Base-by-base conservation (phyloP, 2,888 invertebrate species). In the Gerris lacustris region DNA sequence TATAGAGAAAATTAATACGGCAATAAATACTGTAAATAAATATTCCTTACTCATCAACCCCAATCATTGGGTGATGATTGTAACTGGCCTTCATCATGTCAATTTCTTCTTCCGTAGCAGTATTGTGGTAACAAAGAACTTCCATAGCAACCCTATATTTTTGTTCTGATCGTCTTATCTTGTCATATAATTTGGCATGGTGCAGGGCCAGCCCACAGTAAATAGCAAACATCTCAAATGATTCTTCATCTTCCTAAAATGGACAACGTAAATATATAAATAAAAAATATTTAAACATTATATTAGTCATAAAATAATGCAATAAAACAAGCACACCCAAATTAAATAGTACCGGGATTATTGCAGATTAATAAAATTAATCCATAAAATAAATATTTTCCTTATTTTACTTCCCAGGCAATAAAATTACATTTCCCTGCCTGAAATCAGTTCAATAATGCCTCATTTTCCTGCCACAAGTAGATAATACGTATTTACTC, bases 141-240 rank as follows among this genome's bases (percentile, higher is more conserved):
- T 93, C 92, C 66, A 93, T 80, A 0, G 92, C 91, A 4, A 93
- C 88, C 77, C 84, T 83, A 79, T 91, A 91, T 78, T 91, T 92
- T 78, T 92, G 92, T 77, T 93, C 92, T 0, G 91, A 91, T 69
- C 88, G 83, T 73, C 87, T 84, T 18, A 93, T 92, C 79, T 90
- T 89, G 77, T 92, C 91, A 78, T 92, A 92, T 0, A 93, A 81
- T 79, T 90, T 90, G 9, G 92, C 92, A 78, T 93, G 91, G 78
- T 93, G 91, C 9, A 94, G 82, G 0, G 93, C 93, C 6, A 93
- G 81, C 0, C 92, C 93, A 78, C 92, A 92, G 78, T 93, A 93
- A 6, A 91, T 86, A 0, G 92, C 90, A 78, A 93, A 92, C 74
- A 88, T 88, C 79, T 90, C 89, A 80, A 93, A 93, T 0, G 91